A percentile compares a stretch with the other conserved stretches of the same genome.
phyloP scores from a whole-genome alignment of 2,888 invertebrate genomes.

The Tipula lateralis region DNA sequence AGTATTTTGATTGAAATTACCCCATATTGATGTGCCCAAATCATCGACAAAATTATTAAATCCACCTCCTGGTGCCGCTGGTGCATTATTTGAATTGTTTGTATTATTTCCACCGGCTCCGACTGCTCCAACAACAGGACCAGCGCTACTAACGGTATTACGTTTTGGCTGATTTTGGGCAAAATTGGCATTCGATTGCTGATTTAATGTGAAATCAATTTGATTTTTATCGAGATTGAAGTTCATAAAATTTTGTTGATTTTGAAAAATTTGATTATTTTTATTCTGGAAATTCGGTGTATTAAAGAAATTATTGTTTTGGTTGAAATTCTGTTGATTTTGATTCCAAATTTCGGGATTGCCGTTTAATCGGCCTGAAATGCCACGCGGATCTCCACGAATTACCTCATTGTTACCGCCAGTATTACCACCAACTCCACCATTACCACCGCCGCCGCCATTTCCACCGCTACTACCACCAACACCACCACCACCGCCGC shows the following conservation, averaged over 20 bases:
- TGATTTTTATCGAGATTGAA: constrained; percentile 27
- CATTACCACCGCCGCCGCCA: constrained; percentile 30
- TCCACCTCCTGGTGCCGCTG: constrained; percentile 26
- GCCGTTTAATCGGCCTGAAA: constrained; percentile 77
- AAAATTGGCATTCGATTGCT: constrained; percentile 13
- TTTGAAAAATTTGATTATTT: constrained; percentile 29
- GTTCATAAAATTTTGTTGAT: constrained; percentile 28
- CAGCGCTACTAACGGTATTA: constrained; percentile 32
- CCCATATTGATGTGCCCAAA: constrained; percentile 25
- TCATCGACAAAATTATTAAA: constrained; percentile 29
- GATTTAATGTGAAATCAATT: constrained; percentile 26
- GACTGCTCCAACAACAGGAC: constrained; percentile 39
- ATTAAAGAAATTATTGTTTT: constrained; percentile 28
- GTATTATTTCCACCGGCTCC: constrained; percentile 43
- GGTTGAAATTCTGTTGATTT: constrained; percentile 46
- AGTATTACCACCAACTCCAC: constrained; percentile 32
- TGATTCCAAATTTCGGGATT: constrained; percentile 77
- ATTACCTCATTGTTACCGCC: constrained; percentile 49
- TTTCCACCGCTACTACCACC: constrained; percentile 54
- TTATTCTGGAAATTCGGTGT: constrained; percentile 25
- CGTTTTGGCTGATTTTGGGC: constrained; percentile 42
- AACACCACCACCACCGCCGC: constrained; percentile 32
- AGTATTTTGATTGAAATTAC: constrained; percentile 28
- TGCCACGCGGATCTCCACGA: constrained; percentile 69
- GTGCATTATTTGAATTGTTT: constrained; percentile 41